Evolutionary conservation across 2,797 vertebrate species (phyloP).

Genomic region (Meda fulgida): DNA sequence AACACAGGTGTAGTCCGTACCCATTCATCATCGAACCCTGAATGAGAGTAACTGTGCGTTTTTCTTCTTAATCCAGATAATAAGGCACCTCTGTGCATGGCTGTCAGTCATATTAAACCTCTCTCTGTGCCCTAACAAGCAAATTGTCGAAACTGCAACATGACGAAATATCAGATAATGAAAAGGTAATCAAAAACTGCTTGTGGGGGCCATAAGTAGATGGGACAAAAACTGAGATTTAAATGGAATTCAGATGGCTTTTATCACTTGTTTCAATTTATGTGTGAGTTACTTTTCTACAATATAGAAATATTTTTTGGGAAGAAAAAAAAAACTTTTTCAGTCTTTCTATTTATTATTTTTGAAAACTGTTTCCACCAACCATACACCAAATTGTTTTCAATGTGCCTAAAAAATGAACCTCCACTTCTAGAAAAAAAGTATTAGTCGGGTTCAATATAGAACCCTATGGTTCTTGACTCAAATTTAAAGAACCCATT

Average conservation of each 20-base stretch:
- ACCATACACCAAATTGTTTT: background rate
- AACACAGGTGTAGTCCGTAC: conserved; percentile 49
- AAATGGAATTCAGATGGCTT: background rate
- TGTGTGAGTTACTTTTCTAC: background rate
- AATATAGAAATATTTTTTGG: too few relatives aligned
- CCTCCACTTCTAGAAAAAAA: background rate
- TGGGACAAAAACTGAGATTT: background rate
- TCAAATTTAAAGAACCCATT: background rate
- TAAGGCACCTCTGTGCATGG: conserved; percentile 14
- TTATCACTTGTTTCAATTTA: background rate
- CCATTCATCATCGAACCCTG: conserved; percentile 44
- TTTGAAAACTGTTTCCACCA: background rate
- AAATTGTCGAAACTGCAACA: background rate
- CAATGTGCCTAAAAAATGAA: background rate
- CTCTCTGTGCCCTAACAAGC: conserved; percentile 20
- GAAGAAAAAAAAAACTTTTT: background rate
- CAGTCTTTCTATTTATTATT: too few relatives aligned
- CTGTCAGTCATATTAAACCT: conserved; percentile 11
- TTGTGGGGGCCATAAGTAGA: background rate
- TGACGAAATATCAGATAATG: background rate
- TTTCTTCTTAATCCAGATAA: conserved; percentile 16
- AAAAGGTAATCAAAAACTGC: background rate
- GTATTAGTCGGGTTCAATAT: background rate
- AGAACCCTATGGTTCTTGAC: background rate
- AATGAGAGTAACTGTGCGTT: conserved; percentile 44